These are phyloP conservation scores for Stenodera caucasica DNA, from an alignment of 2,888 invertebrate genomes.

Conservation along the genomic window DNA sequence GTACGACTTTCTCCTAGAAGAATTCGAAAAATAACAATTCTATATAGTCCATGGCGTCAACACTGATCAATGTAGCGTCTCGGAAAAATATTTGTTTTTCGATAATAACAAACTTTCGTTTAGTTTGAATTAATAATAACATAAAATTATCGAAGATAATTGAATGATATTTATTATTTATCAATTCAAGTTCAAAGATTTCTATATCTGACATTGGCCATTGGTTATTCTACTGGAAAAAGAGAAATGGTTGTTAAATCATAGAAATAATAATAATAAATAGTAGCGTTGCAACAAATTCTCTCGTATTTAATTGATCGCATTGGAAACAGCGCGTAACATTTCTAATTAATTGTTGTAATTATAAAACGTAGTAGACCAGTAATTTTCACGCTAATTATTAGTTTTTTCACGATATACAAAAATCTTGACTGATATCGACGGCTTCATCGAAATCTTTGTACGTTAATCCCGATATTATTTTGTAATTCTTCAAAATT, in stretches of 20 bases:
- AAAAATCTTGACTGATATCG: neutral
- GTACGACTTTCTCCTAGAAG: conserved; percentile 2
- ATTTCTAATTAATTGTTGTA: neutral
- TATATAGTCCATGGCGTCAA: neutral
- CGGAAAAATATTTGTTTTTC: neutral
- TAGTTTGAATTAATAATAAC: neutral
- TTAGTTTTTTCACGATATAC: neutral
- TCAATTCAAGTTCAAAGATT: too few species aligned
- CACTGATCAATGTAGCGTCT: conserved; percentile 1
- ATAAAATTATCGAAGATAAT: neutral
- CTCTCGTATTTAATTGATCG: neutral
- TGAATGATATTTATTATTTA: too few species aligned
- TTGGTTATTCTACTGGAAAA: too few species aligned
- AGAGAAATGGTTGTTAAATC: too few species aligned
- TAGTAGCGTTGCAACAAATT: neutral
- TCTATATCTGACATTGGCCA: neutral
- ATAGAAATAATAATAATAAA: neutral
- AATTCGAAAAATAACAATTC: neutral
- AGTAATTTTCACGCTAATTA: neutral
- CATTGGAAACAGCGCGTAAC: neutral
- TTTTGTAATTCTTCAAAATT: neutral
- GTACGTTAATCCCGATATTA: neutral
- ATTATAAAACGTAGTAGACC: neutral
- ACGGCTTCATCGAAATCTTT: neutral
- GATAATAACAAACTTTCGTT: neutral